phyloP scores from a whole-genome alignment of 1,140 invertebrate species.

The Lepidurus arcticus region DNA sequence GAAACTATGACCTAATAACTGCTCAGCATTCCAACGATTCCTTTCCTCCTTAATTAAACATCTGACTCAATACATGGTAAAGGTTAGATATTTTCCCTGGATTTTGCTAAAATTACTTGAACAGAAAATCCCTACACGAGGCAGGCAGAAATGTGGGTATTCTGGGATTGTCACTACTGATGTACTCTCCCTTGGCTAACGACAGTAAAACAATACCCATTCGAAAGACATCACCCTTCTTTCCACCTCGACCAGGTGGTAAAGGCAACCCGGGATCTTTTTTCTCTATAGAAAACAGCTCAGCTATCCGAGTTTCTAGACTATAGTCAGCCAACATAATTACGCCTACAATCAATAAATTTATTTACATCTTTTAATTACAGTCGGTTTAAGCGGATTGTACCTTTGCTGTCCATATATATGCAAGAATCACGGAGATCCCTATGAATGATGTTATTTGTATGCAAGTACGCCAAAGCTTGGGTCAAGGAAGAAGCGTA shows the following conservation, averaged over 20 bases:
- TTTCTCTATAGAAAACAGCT: slow-evolving; percentile 43
- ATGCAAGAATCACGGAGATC: slow-evolving; percentile 48
- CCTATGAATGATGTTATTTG: slow-evolving; percentile 71
- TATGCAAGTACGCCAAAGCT: slow-evolving; percentile 65
- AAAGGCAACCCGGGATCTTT: slow-evolving; percentile 46
- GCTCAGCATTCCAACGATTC: slow-evolving; percentile 60
- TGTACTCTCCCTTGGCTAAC: slow-evolving; percentile 50
- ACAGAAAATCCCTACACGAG: slow-evolving; percentile 65
- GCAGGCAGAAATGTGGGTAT: slow-evolving; percentile 49
- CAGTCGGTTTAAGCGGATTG: slow-evolving; percentile 19
- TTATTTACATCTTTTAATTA: slow-evolving; percentile 39
- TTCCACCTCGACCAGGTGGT: slow-evolving; percentile 56
- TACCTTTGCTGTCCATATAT: slow-evolving; percentile 53
- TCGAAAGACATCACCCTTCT: slow-evolving; percentile 65
- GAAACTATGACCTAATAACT: slow-evolving; percentile 55
- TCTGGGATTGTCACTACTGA: slow-evolving; percentile 48
- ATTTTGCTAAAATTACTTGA: slow-evolving; percentile 46
- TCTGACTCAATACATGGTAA: slow-evolving; percentile 44
- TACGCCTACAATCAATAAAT: slow-evolving; percentile 51
- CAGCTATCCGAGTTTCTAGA: slow-evolving; percentile 57
- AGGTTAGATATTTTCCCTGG: slow-evolving; percentile 33
- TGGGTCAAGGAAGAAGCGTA: slow-evolving; percentile 59
- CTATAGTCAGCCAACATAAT: slow-evolving; percentile 61
- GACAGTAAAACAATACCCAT: slow-evolving; percentile 58
- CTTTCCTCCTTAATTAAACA: slow-evolving; percentile 60